Evolutionary conservation across 2,888 invertebrate genomes (phyloP).

Genomic region (Athripsodes cinereus): DNA sequence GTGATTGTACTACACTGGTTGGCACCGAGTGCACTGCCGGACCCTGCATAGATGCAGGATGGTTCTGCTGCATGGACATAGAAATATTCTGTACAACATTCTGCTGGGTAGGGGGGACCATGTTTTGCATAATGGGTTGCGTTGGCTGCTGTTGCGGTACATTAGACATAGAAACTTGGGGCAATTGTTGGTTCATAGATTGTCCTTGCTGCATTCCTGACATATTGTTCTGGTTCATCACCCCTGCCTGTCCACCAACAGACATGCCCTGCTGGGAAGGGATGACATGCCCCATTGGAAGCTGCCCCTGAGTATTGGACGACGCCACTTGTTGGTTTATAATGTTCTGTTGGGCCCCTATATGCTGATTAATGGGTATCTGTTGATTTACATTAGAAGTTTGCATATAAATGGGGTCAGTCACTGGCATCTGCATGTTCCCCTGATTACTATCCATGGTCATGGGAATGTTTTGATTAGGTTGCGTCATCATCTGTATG

Average conservation of each 20-base stretch:
- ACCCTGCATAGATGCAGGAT: conserved; percentile 36
- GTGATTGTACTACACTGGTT: conserved; percentile 46
- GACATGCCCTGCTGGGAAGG: conserved; percentile 21
- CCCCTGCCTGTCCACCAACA: conserved; percentile 20
- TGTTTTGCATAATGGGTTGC: conserved; percentile 26
- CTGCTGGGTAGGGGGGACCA: conserved; percentile 34
- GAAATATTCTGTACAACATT: conserved; percentile 45
- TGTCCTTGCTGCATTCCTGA: conserved; percentile 25
- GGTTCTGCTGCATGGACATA: conserved; percentile 46
- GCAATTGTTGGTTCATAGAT: conserved; percentile 22
- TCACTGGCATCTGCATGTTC: conserved; percentile 50
- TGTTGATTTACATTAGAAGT: conserved; percentile 42
- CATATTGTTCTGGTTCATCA: conserved; percentile 21
- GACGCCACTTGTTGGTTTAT: conserved; percentile 35
- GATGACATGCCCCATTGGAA: conserved; percentile 42
- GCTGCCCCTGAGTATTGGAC: conserved; percentile 26
- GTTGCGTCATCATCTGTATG: conserved; percentile 52
- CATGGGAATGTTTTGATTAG: conserved; percentile 51
- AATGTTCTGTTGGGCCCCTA: conserved; percentile 43
- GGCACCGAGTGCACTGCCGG: conserved; percentile 35
- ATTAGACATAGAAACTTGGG: conserved; percentile 23
- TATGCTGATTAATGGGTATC: conserved; percentile 44
- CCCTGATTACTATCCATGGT: conserved; percentile 51
- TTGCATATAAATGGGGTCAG: conserved; percentile 50
- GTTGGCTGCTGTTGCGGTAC: conserved; percentile 23